A percentile compares a stretch with the other conserved stretches of the same genome.
Evolutionary conservation across 2,888 invertebrate genomes (phyloP).

Genomic region (Acanthococcus lagerstroemiae): DNA sequence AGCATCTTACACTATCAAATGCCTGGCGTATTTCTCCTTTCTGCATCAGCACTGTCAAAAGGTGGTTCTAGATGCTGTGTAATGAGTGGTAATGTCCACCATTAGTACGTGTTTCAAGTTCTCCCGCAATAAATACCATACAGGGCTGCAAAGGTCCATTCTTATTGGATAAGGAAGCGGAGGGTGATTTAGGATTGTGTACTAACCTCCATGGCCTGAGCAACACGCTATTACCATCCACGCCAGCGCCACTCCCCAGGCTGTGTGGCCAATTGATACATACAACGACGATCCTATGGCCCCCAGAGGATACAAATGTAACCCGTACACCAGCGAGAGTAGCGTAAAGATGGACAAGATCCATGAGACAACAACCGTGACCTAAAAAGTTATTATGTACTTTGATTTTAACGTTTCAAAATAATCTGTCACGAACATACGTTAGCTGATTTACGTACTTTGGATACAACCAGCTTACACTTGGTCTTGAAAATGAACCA

Average conservation of each 20-base stretch:
- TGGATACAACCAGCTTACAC: slow-evolving; percentile 62
- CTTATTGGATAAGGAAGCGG: too few species aligned
- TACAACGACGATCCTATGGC: slow-evolving; percentile 63
- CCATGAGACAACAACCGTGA: slow-evolving; percentile 62
- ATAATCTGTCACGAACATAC: too few species aligned
- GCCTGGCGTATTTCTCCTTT: too few species aligned
- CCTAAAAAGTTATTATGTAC: slow-evolving; percentile 42
- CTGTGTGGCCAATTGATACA: slow-evolving; percentile 69
- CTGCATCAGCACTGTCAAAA: too few species aligned
- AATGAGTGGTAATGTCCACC: too few species aligned
- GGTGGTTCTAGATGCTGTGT: too few species aligned
- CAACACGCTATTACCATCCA: slow-evolving; percentile 80
- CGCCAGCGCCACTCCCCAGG: slow-evolving; percentile 68
- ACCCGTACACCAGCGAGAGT: slow-evolving; percentile 64
- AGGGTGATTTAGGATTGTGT: too few species aligned
- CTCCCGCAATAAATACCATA: too few species aligned
- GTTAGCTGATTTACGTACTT: slow-evolving; percentile 49
- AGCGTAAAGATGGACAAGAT: slow-evolving; percentile 53
- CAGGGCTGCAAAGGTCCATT: too few species aligned
- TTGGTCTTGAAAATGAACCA: slow-evolving; percentile 75
- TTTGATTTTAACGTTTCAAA: too few species aligned
- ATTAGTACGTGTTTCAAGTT: too few species aligned
- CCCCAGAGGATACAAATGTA: slow-evolving; percentile 60
- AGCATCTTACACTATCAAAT: too few species aligned
- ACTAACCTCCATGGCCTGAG: slow-evolving; percentile 65